phyloP scores from a whole-genome alignment of 2,888 invertebrate genomes.

The Leptopilina syphax region DNA sequence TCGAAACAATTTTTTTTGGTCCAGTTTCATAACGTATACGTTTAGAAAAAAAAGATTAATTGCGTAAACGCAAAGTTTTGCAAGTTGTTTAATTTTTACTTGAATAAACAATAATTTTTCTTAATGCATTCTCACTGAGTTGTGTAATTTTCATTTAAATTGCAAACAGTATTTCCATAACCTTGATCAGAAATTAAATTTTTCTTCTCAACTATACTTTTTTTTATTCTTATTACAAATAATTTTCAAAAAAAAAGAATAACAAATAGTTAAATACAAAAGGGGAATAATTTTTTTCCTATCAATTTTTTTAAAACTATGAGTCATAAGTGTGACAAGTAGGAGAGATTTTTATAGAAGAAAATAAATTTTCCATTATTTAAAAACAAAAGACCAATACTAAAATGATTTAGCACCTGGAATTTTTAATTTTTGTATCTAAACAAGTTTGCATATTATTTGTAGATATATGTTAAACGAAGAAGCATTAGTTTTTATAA shows the following conservation, averaged over 20 bases:
- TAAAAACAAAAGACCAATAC: not conserved
- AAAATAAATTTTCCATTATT: no score
- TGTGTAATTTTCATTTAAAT: slow-evolving; percentile 19
- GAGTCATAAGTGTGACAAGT: no score
- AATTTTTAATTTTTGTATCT: not conserved
- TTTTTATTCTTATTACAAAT: no score
- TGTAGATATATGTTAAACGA: slow-evolving; percentile 4
- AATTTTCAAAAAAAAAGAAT: no score
- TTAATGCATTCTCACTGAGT: slow-evolving; percentile 5
- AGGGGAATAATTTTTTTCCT: no score
- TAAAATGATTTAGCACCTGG: not conserved
- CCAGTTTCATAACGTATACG: not conserved
- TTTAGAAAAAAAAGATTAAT: slow-evolving; percentile 16
- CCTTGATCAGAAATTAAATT: not conserved
- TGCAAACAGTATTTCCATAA: not conserved
- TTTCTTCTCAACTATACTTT: not conserved
- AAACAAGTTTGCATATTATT: not conserved
- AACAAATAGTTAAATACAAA: no score
- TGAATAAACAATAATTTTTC: slow-evolving; percentile 14
- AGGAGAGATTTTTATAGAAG: no score
- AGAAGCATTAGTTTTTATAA: slow-evolving; percentile 21
- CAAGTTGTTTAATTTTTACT: slow-evolving; percentile 19
- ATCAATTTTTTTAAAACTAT: not conserved
- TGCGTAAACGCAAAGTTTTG: slow-evolving; percentile 20
- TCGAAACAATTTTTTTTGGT: not conserved